Base-by-base conservation (phyloP, 2,797 vertebrate species). In the Sebastes iracundus region DNA sequence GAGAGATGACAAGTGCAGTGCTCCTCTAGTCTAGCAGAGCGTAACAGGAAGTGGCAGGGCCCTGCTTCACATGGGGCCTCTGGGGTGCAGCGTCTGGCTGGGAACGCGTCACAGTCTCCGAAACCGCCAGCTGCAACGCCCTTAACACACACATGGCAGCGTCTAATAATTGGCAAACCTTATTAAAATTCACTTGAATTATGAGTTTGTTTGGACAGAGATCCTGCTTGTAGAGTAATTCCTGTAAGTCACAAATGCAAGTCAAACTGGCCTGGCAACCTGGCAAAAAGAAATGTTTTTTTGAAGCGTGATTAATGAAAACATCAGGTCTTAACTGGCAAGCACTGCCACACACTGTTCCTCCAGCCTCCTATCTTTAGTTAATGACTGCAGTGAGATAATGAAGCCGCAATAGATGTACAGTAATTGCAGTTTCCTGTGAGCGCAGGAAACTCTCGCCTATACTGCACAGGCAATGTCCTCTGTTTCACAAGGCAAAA, bases 11-110 rank as follows among this genome's bases (percentile, higher is more conserved):
- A 92, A 93, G 92, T 93, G 91, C 91, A 86, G 72, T 28, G 83
- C 87, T 93, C 82, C 88, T 86, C 63, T 79, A 73, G 81, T 90
- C 70, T 86, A 87, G 88, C 93, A 92, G 93, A 94, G 87, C 22
- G 82, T 81, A 93, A 94, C 92, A 94, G 94, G 94, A 96, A 96
- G 93, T 93, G 93, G 91, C 87, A 92, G 71, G 79, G 85, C 81
- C 81, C 80, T 83, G 86, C 75, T 93, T 93, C 91, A 91, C 89
- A 92, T 69, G 80, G 83, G 90, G 88, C 91, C 91, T 89, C 88
- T 90, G 73, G 88, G 88, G 90, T 87, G 86, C 70, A 91, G 83
- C 64, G 32, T 65, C 81, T 85, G 82, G 78, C 84, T 87, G 80
- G 63, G 63, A 84, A 86, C 77, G 73, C 12, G 66, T 87, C 72